Evolutionary conservation across 2,797 vertebrate species (phyloP).

Genomic region (Alca torda): DNA sequence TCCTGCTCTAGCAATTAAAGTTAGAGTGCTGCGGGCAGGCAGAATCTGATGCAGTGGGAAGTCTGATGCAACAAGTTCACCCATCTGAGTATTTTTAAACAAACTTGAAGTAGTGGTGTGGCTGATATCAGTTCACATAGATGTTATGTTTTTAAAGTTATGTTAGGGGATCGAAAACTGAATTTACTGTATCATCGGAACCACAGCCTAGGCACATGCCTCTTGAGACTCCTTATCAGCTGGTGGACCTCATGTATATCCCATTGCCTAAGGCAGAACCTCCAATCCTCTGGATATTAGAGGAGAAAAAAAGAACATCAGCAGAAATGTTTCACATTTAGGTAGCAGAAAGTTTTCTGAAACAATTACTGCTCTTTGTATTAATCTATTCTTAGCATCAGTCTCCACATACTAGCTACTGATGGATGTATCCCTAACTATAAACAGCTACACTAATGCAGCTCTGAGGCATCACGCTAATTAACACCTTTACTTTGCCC

Average conservation of each 20-base stretch:
- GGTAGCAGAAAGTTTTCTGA: neutral
- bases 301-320: neutral
- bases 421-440: neutral
- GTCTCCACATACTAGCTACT: neutral
- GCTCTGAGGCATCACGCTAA: neutral
- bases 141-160: neutral
- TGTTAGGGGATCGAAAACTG: neutral
- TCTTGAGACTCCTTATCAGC: neutral
- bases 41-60: neutral
- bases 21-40: neutral
- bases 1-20: neutral
- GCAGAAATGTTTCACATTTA: neutral
- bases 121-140: neutral
- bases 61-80: neutral
- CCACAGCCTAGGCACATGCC: neutral
- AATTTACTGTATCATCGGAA: neutral
- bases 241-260: neutral
- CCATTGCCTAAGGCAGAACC: neutral
- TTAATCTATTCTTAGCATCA: neutral
- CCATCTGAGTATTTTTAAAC: neutral
- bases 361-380: neutral
- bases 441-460: neutral
- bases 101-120: neutral
- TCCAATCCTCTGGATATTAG: neutral
- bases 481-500: neutral